Conservation (phyloP, 2,113 vertebrate genomes). For the Ceyx margarethae region DNA sequence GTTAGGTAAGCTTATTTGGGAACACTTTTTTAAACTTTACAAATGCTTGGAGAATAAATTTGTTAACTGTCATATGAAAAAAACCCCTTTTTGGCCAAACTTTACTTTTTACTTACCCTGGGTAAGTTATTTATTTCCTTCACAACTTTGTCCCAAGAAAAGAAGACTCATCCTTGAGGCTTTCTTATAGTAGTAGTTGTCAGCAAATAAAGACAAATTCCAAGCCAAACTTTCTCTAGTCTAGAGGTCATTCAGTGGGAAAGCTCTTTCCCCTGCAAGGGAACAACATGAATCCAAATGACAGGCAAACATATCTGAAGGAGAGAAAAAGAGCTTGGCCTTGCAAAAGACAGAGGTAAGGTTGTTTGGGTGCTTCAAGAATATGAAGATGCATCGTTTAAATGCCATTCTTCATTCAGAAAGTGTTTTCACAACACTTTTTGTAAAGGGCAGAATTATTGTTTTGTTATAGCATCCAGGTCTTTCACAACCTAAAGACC, state of each 20-base stretch:
- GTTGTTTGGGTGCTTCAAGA: not conserved
- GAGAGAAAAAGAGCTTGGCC: not conserved
- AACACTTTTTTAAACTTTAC: not conserved
- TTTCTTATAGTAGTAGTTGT: not conserved
- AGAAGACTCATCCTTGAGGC: not conserved
- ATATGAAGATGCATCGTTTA: not conserved
- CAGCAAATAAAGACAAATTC: not conserved
- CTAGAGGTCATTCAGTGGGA: not conserved
- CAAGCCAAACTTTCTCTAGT: not conserved
- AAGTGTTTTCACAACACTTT: not conserved
- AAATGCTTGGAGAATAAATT: not conserved
- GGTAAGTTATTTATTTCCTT: not conserved
- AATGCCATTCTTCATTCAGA: not conserved
- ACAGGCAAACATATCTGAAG: slow-evolving; percentile 1
- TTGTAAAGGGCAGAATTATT: not conserved
- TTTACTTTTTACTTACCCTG: not conserved
- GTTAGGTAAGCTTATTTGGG: not conserved
- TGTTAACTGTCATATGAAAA: not conserved
- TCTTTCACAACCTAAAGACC: not conserved
- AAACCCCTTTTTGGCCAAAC: not conserved
- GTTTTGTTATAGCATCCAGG: not conserved
- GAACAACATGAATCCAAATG: slow-evolving; percentile 6
- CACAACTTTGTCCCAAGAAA: not conserved
- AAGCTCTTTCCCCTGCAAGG: not conserved
- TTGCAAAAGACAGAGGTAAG: not conserved